Evolutionary conservation across 2,888 invertebrate genomes (phyloP), one percentile per base, ranked within the genome.

Genomic region (Apamea monoglypha): DNA sequence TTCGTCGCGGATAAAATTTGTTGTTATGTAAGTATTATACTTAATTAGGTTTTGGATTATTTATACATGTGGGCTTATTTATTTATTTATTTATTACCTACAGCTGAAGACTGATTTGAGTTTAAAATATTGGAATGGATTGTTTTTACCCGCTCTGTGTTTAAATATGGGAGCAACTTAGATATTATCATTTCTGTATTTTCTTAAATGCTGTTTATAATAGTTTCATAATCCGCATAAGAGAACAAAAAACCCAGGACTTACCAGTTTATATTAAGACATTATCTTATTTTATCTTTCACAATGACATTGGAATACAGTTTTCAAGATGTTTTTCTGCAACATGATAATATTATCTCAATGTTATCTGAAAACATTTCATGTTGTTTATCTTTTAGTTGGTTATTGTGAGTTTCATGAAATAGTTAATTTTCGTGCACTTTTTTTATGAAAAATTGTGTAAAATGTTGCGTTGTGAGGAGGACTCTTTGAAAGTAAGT

Each of bases 381-480:
- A 82, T 90, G 88, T 90, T 81, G 78, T 83, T 84, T 85, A 86
- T 83, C 77, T 82, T 74, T 89, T 87, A 81, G 86, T 85, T 80
- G 83, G 81, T 56, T 71, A 63, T 74, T 29, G 88, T 85, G 81
- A 83, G 86, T 87, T 87, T 83, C 77, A 82, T 83, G 85, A 82
- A 84, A 87, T 81, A 83, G 82, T 86, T 73, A 68, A 73, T 75
- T 80, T 78, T 80, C 16, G 44, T 56, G 80, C 77, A 78, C 74
- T 78, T 81, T 80, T 61, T 83, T 44, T 29, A n/a, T 21, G 2
- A 14, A 74, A 74, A 76, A 82, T 80, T 85, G 87, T 89, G 76
- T 88, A 89, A 72, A 72, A 96, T 95, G 95, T 84, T 96, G 88
- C 91, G 94, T 81, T 93, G 94, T 87, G 95, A 95, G 90, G 86